These are phyloP conservation scores for Lamprotornis superbus DNA, from an alignment of 2,113 vertebrate genomes.

Conservation along the genomic window DNA sequence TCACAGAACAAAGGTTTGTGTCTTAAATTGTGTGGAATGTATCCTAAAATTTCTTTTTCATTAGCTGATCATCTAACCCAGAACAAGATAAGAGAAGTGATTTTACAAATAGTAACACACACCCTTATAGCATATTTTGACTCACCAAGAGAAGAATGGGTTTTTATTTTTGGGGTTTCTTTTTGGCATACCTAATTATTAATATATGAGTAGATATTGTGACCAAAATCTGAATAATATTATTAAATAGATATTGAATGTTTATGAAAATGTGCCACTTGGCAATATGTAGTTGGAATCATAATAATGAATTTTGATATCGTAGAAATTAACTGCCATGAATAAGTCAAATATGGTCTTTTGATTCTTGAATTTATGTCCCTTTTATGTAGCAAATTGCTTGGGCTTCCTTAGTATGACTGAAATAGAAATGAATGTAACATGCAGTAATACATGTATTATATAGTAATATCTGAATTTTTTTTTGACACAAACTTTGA, in stretches of 20 bases:
- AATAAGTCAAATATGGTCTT: not conserved
- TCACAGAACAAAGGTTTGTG: not conserved
- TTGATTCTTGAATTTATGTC: not conserved
- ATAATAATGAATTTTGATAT: not conserved
- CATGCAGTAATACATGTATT: not conserved
- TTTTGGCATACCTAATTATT: not conserved
- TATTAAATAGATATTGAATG: not conserved
- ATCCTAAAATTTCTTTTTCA: not conserved
- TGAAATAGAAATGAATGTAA: not conserved
- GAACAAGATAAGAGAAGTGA: not conserved
- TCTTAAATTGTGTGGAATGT: not conserved
- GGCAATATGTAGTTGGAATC: not conserved
- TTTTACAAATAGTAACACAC: not conserved
- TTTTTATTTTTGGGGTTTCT: not conserved
- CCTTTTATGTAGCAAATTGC: not conserved
- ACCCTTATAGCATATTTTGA: fast-evolving
- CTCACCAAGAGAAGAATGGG: fast-evolving
- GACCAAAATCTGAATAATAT: not conserved
- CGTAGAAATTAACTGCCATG: not conserved
- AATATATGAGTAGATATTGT: not conserved
- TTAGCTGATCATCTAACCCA: not conserved
- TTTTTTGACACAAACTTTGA: not conserved
- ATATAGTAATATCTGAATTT: not conserved
- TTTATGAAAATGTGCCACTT: not conserved
- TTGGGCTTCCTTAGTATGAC: not conserved